These are phyloP conservation scores for Leptinotarsa texana DNA, from an alignment of 1,140 invertebrate species.

Conservation along the genomic window DNA sequence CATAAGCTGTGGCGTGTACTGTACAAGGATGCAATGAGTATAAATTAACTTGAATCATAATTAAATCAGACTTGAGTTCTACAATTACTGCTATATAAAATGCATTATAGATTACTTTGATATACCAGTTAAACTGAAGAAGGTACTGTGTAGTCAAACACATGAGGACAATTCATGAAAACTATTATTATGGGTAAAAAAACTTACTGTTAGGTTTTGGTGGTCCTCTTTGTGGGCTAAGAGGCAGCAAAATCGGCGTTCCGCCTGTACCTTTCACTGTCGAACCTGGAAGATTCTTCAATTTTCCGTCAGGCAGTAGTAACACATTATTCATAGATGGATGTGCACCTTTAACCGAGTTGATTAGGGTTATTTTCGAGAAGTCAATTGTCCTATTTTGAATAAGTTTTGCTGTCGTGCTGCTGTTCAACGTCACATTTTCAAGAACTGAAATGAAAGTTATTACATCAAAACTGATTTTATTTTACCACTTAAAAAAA, in stretches of 20 bases:
- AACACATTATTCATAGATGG: conserved; percentile 41
- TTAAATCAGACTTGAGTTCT: too few relatives aligned
- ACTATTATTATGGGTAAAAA: neutral
- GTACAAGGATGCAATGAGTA: too few relatives aligned
- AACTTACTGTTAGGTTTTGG: neutral
- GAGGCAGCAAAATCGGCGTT: conserved; percentile 30
- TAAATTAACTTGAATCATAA: too few relatives aligned
- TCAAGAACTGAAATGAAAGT: conserved; percentile 45
- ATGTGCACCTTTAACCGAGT: conserved; percentile 30
- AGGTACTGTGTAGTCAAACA: too few relatives aligned
- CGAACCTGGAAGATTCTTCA: conserved; percentile 34
- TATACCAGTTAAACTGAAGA: too few relatives aligned
- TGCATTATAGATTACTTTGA: too few relatives aligned
- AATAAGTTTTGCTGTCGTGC: conserved; percentile 42
- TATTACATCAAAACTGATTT: neutral
- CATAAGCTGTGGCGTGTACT: too few relatives aligned
- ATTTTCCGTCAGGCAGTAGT: conserved; percentile 49
- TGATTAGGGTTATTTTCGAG: conserved; percentile 45
- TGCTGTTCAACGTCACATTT: conserved; percentile 45
- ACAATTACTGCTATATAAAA: too few relatives aligned
- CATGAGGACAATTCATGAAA: too few relatives aligned
- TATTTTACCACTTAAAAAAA: too few relatives aligned
- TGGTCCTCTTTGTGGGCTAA: conserved; percentile 7
- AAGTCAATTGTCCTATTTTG: conserved; percentile 45
- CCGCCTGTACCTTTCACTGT: conserved; percentile 31